A percentile compares a stretch with the other conserved stretches of the same genome.
Evolutionary conservation across 1,140 invertebrate species (phyloP).

Genomic region (Ostrea edulis): DNA sequence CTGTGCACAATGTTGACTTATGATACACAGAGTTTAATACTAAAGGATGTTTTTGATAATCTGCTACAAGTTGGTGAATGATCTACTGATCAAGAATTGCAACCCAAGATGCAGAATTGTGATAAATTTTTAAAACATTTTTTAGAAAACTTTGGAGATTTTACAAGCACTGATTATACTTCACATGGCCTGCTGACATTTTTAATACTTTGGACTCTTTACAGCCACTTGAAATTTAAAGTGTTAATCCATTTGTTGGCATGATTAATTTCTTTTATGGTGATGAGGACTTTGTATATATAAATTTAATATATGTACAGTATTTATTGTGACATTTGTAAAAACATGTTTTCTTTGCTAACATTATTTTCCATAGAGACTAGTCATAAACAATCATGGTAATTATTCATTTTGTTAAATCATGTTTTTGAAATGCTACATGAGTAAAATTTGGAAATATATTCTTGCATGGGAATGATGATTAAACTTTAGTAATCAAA

Average conservation of each 20-base stretch:
- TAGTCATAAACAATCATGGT: neutral
- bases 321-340: neutral
- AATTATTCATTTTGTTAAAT: neutral
- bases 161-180: slow-evolving; percentile 1
- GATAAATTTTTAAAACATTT: slow-evolving; percentile 19
- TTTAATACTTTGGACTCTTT: neutral
- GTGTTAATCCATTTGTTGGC: neutral
- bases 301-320: neutral
- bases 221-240: neutral
- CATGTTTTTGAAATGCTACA: neutral
- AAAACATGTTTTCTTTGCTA: neutral
- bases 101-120: neutral
- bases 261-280: neutral
- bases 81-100: neutral
- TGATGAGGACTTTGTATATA: neutral
- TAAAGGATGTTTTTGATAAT: neutral
- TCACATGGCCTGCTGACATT: neutral
- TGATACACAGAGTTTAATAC: neutral
- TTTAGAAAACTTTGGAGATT: neutral
- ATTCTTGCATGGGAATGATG: neutral
- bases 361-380: neutral
- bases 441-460: neutral
- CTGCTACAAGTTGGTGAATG: neutral
- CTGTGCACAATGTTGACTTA: too few species aligned
- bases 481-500: too few species aligned